Percentiles rank a stretch among this genome's conserved stretches.
phyloP scores from a whole-genome alignment of 2,797 vertebrate genomes.

The Carapus acus region DNA sequence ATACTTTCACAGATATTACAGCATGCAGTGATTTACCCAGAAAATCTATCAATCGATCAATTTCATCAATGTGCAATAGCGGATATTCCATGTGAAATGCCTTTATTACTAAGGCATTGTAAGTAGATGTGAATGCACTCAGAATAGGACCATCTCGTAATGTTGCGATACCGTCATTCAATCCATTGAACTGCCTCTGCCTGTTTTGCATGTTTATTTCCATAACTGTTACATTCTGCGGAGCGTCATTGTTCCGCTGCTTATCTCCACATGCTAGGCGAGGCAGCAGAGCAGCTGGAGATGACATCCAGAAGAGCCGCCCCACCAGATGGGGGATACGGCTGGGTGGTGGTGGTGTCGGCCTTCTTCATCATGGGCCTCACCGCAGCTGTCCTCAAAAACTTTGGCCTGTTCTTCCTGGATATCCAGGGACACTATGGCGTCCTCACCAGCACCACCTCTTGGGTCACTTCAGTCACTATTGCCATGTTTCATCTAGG shows the following conservation, averaged over 20 bases:
- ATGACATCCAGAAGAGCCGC: conserved; percentile 33
- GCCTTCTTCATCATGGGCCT: conserved; percentile 74
- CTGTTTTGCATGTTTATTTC: conserved; percentile 31
- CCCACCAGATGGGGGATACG: conserved; percentile 68
- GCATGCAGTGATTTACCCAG: no score
- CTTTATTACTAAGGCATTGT: no score
- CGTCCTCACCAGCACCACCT: conserved; percentile 70
- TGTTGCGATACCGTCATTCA: no score
- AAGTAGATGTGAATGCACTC: no score
- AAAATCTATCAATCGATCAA: no score
- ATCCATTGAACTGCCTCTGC: no score
- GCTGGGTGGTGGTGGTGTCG: conserved; percentile 73
- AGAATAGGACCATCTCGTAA: no score
- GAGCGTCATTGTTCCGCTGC: conserved; percentile 2
- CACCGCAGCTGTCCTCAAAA: conserved; percentile 68
- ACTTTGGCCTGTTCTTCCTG: conserved; percentile 75
- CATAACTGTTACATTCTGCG: background rate
- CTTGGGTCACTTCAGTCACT: conserved; percentile 74
- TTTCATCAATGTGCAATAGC: no score
- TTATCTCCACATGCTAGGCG: background rate
- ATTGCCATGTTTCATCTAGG: conserved; percentile 73
- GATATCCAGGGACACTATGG: conserved; percentile 75
- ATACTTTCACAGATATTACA: no score
- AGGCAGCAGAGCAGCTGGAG: conserved; percentile 9
- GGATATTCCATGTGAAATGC: no score